A percentile compares a stretch with the other conserved stretches of the same genome.
These are phyloP conservation scores for Alauda arvensis DNA, from an alignment of 2,797 vertebrate genomes.

Conservation along the genomic window DNA sequence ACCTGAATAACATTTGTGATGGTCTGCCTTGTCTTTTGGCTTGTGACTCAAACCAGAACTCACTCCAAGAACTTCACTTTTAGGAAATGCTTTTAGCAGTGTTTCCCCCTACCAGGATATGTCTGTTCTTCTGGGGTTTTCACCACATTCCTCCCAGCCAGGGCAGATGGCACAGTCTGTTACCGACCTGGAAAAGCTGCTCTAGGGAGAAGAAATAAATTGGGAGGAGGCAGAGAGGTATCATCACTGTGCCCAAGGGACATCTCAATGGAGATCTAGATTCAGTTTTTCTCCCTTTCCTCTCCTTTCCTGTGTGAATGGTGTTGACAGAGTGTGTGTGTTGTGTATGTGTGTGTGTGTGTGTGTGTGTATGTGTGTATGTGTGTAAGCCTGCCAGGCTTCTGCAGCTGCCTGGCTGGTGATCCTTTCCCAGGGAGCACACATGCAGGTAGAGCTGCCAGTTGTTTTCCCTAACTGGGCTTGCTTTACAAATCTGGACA, in stretches of 20 bases:
- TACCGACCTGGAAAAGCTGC: background rate
- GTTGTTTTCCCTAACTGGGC: background rate
- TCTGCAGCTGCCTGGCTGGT: background rate
- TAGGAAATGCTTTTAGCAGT: background rate
- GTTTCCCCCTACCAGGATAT: background rate
- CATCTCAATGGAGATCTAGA: background rate
- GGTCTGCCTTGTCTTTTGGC: background rate
- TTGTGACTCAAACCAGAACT: background rate
- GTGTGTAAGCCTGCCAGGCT: background rate
- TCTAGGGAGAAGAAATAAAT: background rate
- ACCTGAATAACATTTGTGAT: background rate
- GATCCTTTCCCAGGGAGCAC: background rate
- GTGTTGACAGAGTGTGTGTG: background rate
- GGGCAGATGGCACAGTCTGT: background rate
- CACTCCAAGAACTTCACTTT: background rate
- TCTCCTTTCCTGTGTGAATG: background rate
- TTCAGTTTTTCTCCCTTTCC: background rate
- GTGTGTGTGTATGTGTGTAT: background rate
- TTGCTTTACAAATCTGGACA: background rate
- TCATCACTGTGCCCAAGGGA: background rate
- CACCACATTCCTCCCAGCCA: background rate
- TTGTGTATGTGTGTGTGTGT: background rate
- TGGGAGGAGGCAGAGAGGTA: background rate
- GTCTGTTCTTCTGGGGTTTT: background rate
- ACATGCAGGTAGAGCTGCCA: background rate